Evolutionary conservation across 2,113 vertebrate genomes (phyloP).

Genomic region (Chlorodrepanis virens): DNA sequence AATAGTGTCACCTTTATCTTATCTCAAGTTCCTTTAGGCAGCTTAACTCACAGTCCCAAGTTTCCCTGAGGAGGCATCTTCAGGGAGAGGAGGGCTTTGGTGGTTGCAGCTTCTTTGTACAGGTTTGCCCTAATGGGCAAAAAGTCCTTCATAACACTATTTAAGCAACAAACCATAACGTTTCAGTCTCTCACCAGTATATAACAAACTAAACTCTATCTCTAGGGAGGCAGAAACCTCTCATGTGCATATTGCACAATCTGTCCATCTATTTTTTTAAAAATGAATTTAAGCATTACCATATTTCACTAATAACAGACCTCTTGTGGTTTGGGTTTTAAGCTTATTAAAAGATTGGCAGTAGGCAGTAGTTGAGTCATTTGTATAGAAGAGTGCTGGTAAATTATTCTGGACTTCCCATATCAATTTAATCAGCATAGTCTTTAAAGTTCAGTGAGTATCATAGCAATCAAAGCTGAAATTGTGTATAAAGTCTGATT

Average conservation of each 20-base stretch:
- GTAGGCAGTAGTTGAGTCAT: not conserved
- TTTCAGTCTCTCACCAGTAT: not conserved
- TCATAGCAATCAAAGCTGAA: not conserved
- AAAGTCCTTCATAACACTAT: not conserved
- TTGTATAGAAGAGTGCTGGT: not conserved
- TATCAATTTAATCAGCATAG: conserved; percentile 22
- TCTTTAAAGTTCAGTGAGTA: not conserved
- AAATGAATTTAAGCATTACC: not conserved
- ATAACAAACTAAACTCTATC: not conserved
- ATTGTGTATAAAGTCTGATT: not conserved
- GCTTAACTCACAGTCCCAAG: not conserved
- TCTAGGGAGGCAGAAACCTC: not conserved
- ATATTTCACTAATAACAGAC: conserved; percentile 5
- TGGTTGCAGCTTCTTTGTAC: not conserved
- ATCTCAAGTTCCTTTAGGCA: not conserved
- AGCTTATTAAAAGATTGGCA: conserved; percentile 7
- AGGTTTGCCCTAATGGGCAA: not conserved
- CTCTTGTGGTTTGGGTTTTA: not conserved
- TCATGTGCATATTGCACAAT: not conserved
- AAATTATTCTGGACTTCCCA: conserved; percentile 23
- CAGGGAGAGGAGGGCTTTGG: not conserved
- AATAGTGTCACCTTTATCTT: not conserved
- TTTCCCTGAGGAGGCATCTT: not conserved
- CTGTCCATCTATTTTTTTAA: not conserved
- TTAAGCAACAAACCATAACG: not conserved